A percentile compares a stretch with the other conserved stretches of the same genome.
These are phyloP conservation scores for Crypturellus tataupa DNA, from an alignment of 2,797 vertebrate species.

Conservation along the genomic window DNA sequence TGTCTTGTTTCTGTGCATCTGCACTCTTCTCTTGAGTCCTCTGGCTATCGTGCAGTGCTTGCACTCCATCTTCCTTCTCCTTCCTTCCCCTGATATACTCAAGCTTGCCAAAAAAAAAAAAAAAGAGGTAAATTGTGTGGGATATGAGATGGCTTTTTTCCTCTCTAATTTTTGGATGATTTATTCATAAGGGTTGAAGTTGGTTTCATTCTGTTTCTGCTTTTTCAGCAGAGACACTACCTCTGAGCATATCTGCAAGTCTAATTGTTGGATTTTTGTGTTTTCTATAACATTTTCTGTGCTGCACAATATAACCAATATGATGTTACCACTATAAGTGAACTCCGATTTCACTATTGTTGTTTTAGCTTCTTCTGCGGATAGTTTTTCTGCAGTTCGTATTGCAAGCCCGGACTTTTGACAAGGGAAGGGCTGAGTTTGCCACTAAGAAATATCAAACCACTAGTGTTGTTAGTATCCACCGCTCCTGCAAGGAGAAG, in stretches of 20 bases:
- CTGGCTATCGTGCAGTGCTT: background rate
- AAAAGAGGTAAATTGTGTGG: background rate
- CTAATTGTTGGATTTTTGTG: background rate
- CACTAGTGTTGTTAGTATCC: background rate
- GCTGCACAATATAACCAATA: background rate
- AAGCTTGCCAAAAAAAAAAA: background rate
- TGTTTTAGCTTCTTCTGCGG: background rate
- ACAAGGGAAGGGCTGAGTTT: background rate
- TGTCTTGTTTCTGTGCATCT: background rate
- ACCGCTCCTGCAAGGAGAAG: background rate
- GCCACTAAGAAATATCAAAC: background rate
- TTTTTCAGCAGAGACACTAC: background rate
- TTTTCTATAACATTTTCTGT: background rate
- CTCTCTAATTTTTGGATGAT: background rate
- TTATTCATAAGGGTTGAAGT: background rate
- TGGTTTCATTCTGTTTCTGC: conserved; percentile 18
- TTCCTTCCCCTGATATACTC: background rate
- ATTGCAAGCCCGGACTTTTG: background rate
- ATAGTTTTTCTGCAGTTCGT: background rate
- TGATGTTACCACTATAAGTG: background rate
- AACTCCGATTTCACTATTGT: background rate
- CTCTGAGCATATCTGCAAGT: background rate
- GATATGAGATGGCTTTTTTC: background rate
- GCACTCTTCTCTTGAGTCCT: background rate
- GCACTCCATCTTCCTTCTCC: background rate